Base-by-base conservation (phyloP, 1,140 invertebrate genomes). In the Drosophila athabasca region DNA sequence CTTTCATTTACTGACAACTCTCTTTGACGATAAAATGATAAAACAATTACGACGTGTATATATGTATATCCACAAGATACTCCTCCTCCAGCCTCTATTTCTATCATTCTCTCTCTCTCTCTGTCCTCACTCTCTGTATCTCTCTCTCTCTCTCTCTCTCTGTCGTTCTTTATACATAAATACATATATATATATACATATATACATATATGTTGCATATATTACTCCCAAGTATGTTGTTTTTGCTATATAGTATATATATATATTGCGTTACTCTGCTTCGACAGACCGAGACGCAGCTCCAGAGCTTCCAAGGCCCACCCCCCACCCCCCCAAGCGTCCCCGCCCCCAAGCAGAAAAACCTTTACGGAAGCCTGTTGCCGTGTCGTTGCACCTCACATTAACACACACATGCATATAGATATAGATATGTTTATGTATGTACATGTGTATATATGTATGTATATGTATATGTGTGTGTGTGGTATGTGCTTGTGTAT, bases 11-110 rank as follows among this genome's bases (percentile, higher is more conserved):
- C 78, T 79, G 83, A 87, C 83, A 90, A 85, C 74, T 87, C 74
- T 87, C 79, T 88, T 87, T 87, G 82, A 90, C 87, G 87, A 90
- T 90, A 90, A 90, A 90, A 90, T 90, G 87, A 90, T 90, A 83
- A 90, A 90, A 90, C 53, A 90, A 90, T 90, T 90, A 90, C 74
- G 76, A 89, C 67, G 64, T 87, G 83, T 87, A 87, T 87, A 87
- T 88, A 69, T 79, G 73, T 76, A 54, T 76, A 79, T 79, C 41
- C 53, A 15, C 49, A 70, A 68, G 52, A 61, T 66, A 75, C 64
- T 76, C 49, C 64, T 76, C 49, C 71, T 61, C 69, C 35, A 39
- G 35, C 58, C 61, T 65, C 76, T 79, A 57, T 82, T 73, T 65
- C 58, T 65, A 45, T 60, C 62, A 39, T 60, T 49, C 70, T 83